Evolutionary conservation across 2,113 vertebrate species (phyloP).

Genomic region (Kryptolebias marmoratus): DNA sequence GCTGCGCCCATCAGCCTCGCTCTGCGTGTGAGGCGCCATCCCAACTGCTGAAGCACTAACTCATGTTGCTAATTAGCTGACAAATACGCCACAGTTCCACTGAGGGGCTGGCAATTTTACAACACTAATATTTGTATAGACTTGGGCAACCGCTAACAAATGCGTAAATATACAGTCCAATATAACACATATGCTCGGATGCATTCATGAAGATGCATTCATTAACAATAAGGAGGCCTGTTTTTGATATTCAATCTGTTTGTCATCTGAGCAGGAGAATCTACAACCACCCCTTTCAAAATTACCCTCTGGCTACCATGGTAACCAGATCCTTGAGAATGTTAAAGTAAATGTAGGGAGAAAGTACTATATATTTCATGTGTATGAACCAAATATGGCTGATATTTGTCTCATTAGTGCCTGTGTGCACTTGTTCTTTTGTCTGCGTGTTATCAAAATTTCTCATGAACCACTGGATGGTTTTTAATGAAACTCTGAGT

Average conservation of each 20-base stretch:
- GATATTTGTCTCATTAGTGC: conserved; percentile 7
- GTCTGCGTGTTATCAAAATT: too few species aligned
- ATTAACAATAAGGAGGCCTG: background rate
- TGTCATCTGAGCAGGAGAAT: conserved; percentile 5
- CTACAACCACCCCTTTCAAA: conserved; percentile 19
- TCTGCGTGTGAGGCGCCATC: conserved; percentile 54
- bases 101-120: conserved; percentile 42
- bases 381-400: conserved; percentile 30
- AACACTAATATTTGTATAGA: conserved; percentile 37
- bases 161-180: conserved; percentile 1
- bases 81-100: conserved; percentile 60
- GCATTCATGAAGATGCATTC: background rate
- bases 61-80: conserved; percentile 77
- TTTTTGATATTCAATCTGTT: background rate
- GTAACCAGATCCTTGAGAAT: conserved; percentile 48
- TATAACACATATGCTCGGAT: background rate
- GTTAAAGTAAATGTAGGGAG: conserved; percentile 18
- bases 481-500: too few species aligned
- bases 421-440: too few species aligned
- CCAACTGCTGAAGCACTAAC: conserved; percentile 67
- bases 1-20: conserved; percentile 67
- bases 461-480: too few species aligned
- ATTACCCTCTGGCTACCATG: conserved; percentile 52
- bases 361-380: conserved; percentile 7
- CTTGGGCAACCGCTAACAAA: conserved; percentile 31